These are phyloP conservation scores for Penaeus vannamei DNA, from an alignment of 1,140 invertebrate species.

Conservation along the genomic window DNA sequence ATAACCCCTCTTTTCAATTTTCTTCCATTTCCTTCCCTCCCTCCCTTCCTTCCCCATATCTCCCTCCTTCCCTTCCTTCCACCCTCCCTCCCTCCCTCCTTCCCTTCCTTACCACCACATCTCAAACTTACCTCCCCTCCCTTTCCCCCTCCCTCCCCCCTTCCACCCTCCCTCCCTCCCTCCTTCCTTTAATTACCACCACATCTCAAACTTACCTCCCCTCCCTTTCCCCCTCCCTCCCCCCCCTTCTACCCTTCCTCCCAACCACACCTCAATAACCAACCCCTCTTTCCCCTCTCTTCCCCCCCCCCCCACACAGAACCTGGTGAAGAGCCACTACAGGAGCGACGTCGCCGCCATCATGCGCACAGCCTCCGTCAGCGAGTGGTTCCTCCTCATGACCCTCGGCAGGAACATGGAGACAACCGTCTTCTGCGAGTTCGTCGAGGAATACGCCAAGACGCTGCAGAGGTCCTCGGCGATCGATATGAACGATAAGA, in stretches of 20 bases:
- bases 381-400: conserved; percentile 71
- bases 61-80: too few relatives aligned
- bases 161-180: too few relatives aligned
- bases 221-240: too few relatives aligned
- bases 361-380: conserved; percentile 53
- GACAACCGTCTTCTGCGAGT: conserved; percentile 66
- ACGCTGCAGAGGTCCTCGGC: not conserved
- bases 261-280: not conserved
- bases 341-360: not conserved
- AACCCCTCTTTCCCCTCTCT: not conserved
- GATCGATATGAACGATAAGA: not conserved
- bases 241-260: not conserved
- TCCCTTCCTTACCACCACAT: too few relatives aligned
- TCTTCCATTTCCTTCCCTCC: too few relatives aligned
- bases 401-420: conserved; percentile 67
- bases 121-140: too few relatives aligned
- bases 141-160: too few relatives aligned
- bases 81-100: too few relatives aligned
- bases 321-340: not conserved
- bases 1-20: too few relatives aligned
- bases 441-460: conserved; percentile 58
- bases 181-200: too few relatives aligned
- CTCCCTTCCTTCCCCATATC: too few relatives aligned
- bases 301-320: not conserved
- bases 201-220: too few relatives aligned